These are phyloP conservation scores for Tricholauxania praeusta DNA, from an alignment of 2,888 invertebrate genomes.

Conservation along the genomic window DNA sequence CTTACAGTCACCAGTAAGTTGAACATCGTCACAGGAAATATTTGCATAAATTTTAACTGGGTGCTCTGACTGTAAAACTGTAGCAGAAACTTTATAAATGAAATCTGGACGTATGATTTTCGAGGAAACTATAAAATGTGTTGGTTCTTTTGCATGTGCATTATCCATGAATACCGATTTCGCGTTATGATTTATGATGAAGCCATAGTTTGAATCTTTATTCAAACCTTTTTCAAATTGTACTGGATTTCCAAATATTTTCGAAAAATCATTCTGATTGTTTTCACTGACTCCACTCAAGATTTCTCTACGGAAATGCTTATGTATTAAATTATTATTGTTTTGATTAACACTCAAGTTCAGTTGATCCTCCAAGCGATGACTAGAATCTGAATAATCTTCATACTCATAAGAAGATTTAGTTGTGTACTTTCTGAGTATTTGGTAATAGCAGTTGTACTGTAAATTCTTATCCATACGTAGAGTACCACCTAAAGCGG, in stretches of 20 bases:
- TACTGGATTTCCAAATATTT: no score
- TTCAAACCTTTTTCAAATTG: no score
- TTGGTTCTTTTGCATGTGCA: slow-evolving; percentile 57
- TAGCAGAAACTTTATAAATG: slow-evolving; percentile 86
- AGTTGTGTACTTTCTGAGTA: slow-evolving; percentile 18
- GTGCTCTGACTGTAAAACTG: slow-evolving; percentile 79
- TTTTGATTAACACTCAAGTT: background rate
- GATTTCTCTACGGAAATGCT: slow-evolving; percentile 19
- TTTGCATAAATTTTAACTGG: slow-evolving; percentile 86
- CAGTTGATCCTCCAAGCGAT: background rate
- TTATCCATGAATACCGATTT: background rate
- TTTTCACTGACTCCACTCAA: background rate
- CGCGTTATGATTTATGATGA: no score
- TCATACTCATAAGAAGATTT: slow-evolving; percentile 13
- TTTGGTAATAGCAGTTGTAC: slow-evolving; percentile 33
- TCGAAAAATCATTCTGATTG: no score
- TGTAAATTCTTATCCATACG: slow-evolving; percentile 29
- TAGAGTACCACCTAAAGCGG: slow-evolving; percentile 3
- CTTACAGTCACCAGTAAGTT: slow-evolving; percentile 81
- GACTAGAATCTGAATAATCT: slow-evolving; percentile 11
- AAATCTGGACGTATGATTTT: slow-evolving; percentile 88
- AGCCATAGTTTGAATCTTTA: no score
- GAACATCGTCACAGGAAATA: slow-evolving; percentile 87
- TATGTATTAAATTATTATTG: background rate
- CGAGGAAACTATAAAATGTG: slow-evolving; percentile 91